Percentiles rank a stretch among this genome's conserved stretches.
These are phyloP conservation scores for Menura novaehollandiae DNA, from an alignment of 2,113 vertebrate genomes.

Conservation along the genomic window DNA sequence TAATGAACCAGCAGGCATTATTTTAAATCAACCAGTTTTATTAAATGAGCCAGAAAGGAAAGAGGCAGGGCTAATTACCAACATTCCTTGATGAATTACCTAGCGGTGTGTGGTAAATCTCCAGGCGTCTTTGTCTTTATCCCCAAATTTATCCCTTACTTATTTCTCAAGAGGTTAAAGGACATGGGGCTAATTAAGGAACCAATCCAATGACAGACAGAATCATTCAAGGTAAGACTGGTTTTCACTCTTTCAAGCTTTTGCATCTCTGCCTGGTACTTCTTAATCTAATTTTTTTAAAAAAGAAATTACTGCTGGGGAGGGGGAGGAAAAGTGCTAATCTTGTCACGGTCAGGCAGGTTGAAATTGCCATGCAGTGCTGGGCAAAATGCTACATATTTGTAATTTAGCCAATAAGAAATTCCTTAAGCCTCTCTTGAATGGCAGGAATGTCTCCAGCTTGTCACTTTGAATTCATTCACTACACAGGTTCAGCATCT, in stretches of 20 bases:
- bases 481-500: conserved; percentile 70
- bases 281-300: conserved; percentile 80
- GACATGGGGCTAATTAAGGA: conserved; percentile 88
- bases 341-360: conserved; percentile 83
- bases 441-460: conserved; percentile 81
- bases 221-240: conserved; percentile 85
- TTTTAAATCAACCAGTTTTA: conserved; percentile 82
- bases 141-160: conserved; percentile 89
- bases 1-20: conserved; percentile 84
- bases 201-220: conserved; percentile 78
- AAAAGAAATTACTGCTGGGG: background rate
- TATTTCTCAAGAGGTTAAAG: conserved; percentile 90
- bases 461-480: conserved; percentile 81
- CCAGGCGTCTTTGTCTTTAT: conserved; percentile 79
- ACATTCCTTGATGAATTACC: conserved; percentile 94
- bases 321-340: conserved; percentile 71
- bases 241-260: conserved; percentile 72
- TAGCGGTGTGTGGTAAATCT: conserved; percentile 90
- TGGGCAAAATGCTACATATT: conserved; percentile 84
- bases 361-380: conserved; percentile 80
- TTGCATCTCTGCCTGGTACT: conserved; percentile 86
- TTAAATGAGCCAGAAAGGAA: conserved; percentile 88
- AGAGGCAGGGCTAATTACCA: conserved; percentile 87
- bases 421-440: conserved; percentile 88
- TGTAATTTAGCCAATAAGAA: conserved; percentile 88